phyloP scores from a whole-genome alignment of 2,888 invertebrate genomes.

The Drosophila melanosoma region DNA sequence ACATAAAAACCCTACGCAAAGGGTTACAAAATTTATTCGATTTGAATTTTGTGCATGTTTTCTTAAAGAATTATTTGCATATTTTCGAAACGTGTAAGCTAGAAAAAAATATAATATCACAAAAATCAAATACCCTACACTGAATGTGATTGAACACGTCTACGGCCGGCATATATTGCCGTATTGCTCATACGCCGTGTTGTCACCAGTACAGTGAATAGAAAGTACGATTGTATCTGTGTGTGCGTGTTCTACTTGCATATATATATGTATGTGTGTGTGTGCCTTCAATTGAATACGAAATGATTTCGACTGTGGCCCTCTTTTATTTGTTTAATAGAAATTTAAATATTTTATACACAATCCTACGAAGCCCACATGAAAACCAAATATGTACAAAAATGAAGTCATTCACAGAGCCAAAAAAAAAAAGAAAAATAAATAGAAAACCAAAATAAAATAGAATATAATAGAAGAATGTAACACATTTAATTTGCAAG shows the following conservation, averaged over 20 bases:
- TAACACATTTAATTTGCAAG: slow-evolving; percentile 31
- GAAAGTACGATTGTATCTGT: slow-evolving; percentile 56
- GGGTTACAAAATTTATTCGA: slow-evolving; percentile 41
- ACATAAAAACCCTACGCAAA: slow-evolving; percentile 22
- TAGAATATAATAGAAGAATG: slow-evolving; percentile 26
- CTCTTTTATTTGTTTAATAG: slow-evolving; percentile 73
- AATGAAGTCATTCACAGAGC: slow-evolving; percentile 56
- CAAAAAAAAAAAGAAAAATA: slow-evolving; percentile 11
- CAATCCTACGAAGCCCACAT: slow-evolving; percentile 43
- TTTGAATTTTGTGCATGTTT: slow-evolving; percentile 20
- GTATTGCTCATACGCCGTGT: slow-evolving; percentile 59
- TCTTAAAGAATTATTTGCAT: slow-evolving; percentile 21
- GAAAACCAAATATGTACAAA: slow-evolving; percentile 42
- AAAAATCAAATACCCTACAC: background rate
- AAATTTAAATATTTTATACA: slow-evolving; percentile 62
- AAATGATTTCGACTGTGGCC: slow-evolving; percentile 52
- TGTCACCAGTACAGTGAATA: slow-evolving; percentile 47
- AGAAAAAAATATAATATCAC: slow-evolving; percentile 9
- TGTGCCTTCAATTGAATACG: slow-evolving; percentile 47
- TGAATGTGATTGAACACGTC: slow-evolving; percentile 13
- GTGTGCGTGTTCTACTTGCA: slow-evolving; percentile 25
- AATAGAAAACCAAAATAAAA: slow-evolving; percentile 15
- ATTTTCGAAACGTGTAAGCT: slow-evolving; percentile 47
- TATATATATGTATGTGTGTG: slow-evolving; percentile 16
- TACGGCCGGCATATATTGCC: slow-evolving; percentile 36